A percentile compares a stretch with the other conserved stretches of the same genome.
phyloP scores from a whole-genome alignment of 2,113 vertebrate genomes.

The Corythoichthys intestinalis region DNA sequence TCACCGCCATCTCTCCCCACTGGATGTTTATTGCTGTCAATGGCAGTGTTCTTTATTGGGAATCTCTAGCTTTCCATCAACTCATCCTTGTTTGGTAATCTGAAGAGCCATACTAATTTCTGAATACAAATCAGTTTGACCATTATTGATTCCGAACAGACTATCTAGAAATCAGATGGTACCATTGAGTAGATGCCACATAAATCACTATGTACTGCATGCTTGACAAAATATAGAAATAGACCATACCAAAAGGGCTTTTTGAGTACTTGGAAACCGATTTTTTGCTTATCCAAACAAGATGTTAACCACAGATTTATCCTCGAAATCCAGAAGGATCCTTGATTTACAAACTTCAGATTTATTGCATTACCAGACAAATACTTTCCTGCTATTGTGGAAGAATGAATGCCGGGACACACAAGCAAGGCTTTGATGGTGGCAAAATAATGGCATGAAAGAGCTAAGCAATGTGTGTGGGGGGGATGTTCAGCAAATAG shows the following conservation, averaged over 20 bases:
- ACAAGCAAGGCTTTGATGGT: constrained; percentile 65
- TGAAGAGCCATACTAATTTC: constrained; percentile 30
- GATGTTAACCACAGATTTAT: constrained; percentile 56
- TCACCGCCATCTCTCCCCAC: no score
- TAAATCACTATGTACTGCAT: constrained; percentile 22
- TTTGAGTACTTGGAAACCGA: constrained; percentile 39
- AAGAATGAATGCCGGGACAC: constrained; percentile 60
- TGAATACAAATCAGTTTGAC: constrained; percentile 57
- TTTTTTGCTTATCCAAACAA: constrained; percentile 25
- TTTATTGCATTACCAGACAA: constrained; percentile 74
- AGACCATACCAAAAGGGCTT: constrained; percentile 16
- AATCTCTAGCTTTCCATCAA: constrained; percentile 45
- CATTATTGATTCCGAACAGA: constrained; percentile 52
- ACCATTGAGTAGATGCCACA: constrained; percentile 47
- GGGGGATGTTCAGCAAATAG: constrained; percentile 76
- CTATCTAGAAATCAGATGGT: constrained; percentile 49
- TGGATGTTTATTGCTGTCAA: no score
- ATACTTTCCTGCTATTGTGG: constrained; percentile 70
- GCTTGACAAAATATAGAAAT: constrained; percentile 19
- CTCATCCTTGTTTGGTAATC: constrained; percentile 38
- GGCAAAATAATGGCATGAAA: constrained; percentile 63
- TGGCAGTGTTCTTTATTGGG: constrained; percentile 15
- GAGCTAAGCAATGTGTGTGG: constrained; percentile 61
- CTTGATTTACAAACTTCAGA: constrained; percentile 65
- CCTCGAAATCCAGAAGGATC: constrained; percentile 67